Conservation (phyloP, 2,888 invertebrate species). For the Scaptodrosophila latifasciaeformis region DNA sequence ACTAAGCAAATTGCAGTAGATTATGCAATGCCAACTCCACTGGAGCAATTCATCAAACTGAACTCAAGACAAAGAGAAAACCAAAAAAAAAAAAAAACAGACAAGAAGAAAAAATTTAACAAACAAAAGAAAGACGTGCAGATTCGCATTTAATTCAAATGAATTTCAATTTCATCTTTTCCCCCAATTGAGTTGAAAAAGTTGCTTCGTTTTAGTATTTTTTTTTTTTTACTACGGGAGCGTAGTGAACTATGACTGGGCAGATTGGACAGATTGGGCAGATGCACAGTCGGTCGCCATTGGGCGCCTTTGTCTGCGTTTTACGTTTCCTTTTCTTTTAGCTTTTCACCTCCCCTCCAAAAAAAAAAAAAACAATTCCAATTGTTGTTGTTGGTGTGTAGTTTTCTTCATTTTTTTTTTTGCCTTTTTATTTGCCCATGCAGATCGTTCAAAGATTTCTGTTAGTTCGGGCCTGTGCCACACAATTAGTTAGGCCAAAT, state of each 20-base stretch:
- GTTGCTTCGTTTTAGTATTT: not conserved
- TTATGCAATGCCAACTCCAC: slow-evolving; percentile 40
- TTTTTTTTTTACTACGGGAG: not conserved
- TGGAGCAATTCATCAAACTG: slow-evolving; percentile 41
- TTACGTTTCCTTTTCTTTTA: slow-evolving; percentile 3
- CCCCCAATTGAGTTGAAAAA: slow-evolving; percentile 15
- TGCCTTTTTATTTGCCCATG: slow-evolving; percentile 23
- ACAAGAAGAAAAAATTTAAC: slow-evolving; percentile 25
- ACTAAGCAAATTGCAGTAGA: slow-evolving; percentile 43
- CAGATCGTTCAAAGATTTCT: slow-evolving; percentile 39
- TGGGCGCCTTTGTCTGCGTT: slow-evolving; percentile 19
- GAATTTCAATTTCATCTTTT: slow-evolving; percentile 58
- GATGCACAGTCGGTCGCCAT: slow-evolving; percentile 2
- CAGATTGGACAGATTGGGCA: slow-evolving; percentile 28
- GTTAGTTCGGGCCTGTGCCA: not conserved
- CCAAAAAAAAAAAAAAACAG: slow-evolving; percentile 23
- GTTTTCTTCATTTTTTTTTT: slow-evolving; percentile 16
- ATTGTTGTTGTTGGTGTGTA: too few relatives aligned
- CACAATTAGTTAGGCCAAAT: not conserved
- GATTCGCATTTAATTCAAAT: slow-evolving; percentile 69
- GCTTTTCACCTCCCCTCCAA: slow-evolving; percentile 1
- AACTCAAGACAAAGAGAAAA: slow-evolving; percentile 19
- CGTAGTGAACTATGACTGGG: slow-evolving; percentile 62
- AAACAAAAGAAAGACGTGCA: slow-evolving; percentile 33
- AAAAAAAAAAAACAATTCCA: too few relatives aligned